These are phyloP conservation scores for Cheilosia grossa DNA, from an alignment of 2,888 invertebrate genomes.

Conservation along the genomic window DNA sequence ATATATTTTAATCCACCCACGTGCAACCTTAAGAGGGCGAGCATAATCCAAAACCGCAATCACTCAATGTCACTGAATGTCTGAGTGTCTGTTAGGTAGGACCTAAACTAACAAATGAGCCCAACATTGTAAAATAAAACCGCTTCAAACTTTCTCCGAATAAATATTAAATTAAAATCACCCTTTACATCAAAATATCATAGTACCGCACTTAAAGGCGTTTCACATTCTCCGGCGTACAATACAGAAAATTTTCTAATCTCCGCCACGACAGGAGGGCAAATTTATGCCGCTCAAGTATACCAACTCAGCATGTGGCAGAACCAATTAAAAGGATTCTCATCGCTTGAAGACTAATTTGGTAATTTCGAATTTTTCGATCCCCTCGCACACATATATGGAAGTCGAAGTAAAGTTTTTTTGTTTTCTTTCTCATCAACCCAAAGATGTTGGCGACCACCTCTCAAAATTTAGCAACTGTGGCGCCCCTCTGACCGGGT, in stretches of 20 bases:
- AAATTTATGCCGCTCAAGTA: constrained; percentile 34
- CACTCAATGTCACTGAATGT: neutral
- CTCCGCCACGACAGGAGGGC: constrained; percentile 25
- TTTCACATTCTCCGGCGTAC: neutral
- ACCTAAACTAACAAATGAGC: neutral
- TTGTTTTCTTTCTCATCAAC: neutral
- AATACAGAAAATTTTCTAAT: constrained; percentile 13
- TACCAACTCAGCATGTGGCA: constrained; percentile 45
- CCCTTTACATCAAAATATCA: neutral
- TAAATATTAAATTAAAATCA: neutral
- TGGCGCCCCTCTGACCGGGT: constrained; percentile 57
- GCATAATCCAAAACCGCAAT: neutral
- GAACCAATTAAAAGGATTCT: constrained; percentile 59
- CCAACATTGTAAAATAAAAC: neutral
- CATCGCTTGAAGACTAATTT: constrained; percentile 16
- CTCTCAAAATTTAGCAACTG: constrained; percentile 50
- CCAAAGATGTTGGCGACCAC: neutral
- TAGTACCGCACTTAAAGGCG: neutral
- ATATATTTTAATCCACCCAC: too few species aligned
- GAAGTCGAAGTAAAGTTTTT: neutral
- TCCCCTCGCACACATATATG: constrained; percentile 11
- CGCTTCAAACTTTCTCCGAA: neutral
- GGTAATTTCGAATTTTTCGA: constrained; percentile 8
- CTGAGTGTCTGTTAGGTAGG: neutral
- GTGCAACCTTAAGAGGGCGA: too few species aligned